phyloP scores from a whole-genome alignment of 2,797 vertebrate genomes.

The Crossoptilon crossoptilon region DNA sequence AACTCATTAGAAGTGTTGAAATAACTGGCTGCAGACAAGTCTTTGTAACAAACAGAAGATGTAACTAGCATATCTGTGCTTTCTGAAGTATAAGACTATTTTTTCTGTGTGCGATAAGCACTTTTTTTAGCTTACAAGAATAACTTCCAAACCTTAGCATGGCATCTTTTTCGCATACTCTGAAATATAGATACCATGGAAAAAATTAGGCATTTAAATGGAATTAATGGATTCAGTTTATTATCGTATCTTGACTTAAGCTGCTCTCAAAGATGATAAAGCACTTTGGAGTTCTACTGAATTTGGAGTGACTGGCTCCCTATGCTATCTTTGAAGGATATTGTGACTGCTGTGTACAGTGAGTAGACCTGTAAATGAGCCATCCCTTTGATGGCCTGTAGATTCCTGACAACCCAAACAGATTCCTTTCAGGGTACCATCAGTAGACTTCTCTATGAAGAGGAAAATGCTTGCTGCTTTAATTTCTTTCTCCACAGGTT shows the following conservation, averaged over 20 bases:
- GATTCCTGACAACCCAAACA: not conserved
- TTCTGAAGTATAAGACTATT: not conserved
- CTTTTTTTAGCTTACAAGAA: not conserved
- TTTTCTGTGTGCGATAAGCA: not conserved
- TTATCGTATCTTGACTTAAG: not conserved
- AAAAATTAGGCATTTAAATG: not conserved
- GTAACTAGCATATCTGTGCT: not conserved
- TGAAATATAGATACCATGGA: not conserved
- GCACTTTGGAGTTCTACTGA: not conserved
- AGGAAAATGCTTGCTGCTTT: not conserved
- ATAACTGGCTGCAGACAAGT: not conserved
- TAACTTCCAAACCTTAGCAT: not conserved
- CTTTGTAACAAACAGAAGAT: not conserved
- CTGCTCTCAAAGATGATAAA: not conserved
- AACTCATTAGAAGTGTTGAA: not conserved
- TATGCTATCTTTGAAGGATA: not conserved
- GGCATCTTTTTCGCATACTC: not conserved
- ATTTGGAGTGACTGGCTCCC: not conserved
- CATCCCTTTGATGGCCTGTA: not conserved
- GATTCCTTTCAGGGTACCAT: not conserved
- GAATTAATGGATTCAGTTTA: not conserved
- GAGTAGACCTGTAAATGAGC: not conserved
- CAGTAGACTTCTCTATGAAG: not conserved
- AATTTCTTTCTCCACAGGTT: not conserved
- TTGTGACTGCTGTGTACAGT: not conserved